Conservation (phyloP, 2,888 invertebrate species). For the Nephrotoma flavescens region DNA sequence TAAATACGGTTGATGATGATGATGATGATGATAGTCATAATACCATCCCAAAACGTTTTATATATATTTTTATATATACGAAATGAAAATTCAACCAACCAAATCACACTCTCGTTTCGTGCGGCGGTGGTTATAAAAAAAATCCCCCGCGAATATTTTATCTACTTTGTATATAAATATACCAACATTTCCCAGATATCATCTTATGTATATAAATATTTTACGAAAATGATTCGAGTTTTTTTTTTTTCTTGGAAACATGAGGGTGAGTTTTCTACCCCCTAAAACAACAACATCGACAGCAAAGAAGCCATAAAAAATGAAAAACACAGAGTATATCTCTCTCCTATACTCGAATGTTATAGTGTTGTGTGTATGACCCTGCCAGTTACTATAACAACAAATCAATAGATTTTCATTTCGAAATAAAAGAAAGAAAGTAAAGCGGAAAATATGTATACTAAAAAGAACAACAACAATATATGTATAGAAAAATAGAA, state of each 20-base stretch:
- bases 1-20: not conserved
- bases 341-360: not conserved
- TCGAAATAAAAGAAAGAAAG: not conserved
- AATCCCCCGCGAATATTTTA: not conserved
- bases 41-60: not conserved
- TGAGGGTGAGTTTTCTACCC: not conserved
- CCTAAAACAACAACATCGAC: not conserved
- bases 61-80: not conserved
- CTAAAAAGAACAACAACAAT: not conserved
- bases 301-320: not conserved
- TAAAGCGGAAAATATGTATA: not conserved
- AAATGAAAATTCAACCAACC: not conserved
- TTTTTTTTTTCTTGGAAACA: not conserved
- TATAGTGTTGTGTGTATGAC: slow-evolving; percentile 9
- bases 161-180: not conserved
- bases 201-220: not conserved
- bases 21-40: not conserved
- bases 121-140: not conserved
- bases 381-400: slow-evolving; percentile 12
- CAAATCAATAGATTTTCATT: slow-evolving; percentile 14
- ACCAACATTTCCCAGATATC: not conserved
- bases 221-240: not conserved
- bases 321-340: not conserved
- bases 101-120: not conserved
- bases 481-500: not conserved